These are phyloP conservation scores for Stomatorhinus walkeri DNA, from an alignment of 2,797 vertebrate genomes.

Conservation along the genomic window DNA sequence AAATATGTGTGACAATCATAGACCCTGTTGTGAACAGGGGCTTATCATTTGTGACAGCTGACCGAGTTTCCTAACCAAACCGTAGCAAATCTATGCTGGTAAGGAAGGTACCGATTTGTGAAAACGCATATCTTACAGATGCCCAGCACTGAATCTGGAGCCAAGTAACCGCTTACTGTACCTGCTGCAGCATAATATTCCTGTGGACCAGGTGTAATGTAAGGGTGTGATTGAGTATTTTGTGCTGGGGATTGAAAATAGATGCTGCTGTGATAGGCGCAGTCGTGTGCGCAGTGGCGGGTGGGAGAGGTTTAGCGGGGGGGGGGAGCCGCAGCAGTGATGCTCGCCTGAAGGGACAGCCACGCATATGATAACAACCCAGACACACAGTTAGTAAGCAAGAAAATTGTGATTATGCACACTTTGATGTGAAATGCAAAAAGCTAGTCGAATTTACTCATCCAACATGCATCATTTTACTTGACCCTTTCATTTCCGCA, in stretches of 20 bases:
- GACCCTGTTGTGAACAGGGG: neutral
- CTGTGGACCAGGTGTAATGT: constrained; percentile 2
- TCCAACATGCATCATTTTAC: neutral
- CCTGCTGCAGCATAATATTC: neutral
- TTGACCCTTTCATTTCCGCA: neutral
- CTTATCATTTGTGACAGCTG: constrained; percentile 10
- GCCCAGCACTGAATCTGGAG: neutral
- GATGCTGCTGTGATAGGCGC: neutral
- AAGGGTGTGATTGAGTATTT: constrained; percentile 11
- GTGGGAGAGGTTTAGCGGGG: neutral
- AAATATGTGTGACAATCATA: constrained; percentile 9
- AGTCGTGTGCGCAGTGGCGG: neutral
- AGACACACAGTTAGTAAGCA: neutral
- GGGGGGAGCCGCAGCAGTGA: neutral
- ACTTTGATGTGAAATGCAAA: constrained; percentile 5
- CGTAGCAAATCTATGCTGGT: neutral
- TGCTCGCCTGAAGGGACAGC: neutral
- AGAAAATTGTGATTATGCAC: neutral
- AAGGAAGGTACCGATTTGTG: constrained; percentile 1
- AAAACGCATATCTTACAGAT: constrained; percentile 11
- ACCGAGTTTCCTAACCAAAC: neutral
- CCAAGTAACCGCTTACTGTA: neutral
- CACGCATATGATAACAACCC: neutral
- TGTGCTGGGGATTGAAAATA: constrained; percentile 12
- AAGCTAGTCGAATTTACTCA: neutral